Percentiles rank a stretch among this genome's conserved stretches.
These are phyloP conservation scores for Rhyzopertha dominica DNA, from an alignment of 1,140 invertebrate species.

Conservation along the genomic window DNA sequence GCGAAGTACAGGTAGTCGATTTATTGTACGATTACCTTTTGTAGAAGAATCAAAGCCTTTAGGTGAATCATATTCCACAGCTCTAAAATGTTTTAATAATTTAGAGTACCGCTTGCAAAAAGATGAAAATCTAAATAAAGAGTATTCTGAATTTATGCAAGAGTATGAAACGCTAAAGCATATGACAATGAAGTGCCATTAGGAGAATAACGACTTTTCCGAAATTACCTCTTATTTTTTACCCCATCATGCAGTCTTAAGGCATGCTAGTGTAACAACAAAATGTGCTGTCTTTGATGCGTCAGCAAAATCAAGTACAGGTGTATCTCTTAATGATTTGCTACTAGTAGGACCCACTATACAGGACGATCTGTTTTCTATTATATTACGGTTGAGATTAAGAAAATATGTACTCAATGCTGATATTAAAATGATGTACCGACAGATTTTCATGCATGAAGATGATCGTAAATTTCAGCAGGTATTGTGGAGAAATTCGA, in stretches of 20 bases:
- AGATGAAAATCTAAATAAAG: too few species aligned
- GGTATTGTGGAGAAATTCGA: too few species aligned
- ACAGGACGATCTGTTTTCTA: background rate
- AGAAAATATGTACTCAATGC: background rate
- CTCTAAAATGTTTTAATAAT: too few species aligned
- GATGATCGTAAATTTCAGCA: background rate
- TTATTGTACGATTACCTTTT: too few species aligned
- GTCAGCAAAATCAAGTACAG: background rate
- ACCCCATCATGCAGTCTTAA: background rate
- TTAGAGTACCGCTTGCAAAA: too few species aligned
- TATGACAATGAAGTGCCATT: too few species aligned
- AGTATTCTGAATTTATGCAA: too few species aligned
- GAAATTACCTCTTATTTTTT: background rate
- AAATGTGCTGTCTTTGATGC: slow-evolving; percentile 1
- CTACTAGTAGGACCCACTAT: background rate
- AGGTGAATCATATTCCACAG: too few species aligned
- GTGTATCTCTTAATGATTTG: background rate
- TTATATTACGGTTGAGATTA: background rate
- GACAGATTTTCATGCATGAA: background rate
- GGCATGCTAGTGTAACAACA: background rate
- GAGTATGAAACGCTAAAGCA: too few species aligned
- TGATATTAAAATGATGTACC: slow-evolving; percentile 2
- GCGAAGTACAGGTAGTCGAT: too few species aligned
- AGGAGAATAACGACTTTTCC: too few species aligned
- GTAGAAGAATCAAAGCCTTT: too few species aligned